Evolutionary conservation across 2,888 invertebrate genomes (phyloP).

Genomic region (Dione vanillae): DNA sequence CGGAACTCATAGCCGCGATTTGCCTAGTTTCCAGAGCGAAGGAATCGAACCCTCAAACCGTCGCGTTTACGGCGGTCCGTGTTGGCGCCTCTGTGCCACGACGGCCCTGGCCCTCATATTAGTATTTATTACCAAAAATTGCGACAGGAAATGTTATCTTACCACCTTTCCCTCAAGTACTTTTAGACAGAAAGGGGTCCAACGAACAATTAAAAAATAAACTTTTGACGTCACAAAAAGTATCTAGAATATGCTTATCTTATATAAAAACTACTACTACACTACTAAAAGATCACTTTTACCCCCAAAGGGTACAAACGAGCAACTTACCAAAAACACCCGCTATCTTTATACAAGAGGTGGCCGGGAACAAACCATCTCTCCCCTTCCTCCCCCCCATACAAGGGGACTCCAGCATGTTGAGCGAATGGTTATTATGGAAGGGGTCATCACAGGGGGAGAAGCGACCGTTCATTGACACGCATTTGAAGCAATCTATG

Average conservation of each 20-base stretch:
- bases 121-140: too few relatives aligned
- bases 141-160: too few relatives aligned
- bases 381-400: constrained; percentile 97
- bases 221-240: too few relatives aligned
- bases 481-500: constrained; percentile 99
- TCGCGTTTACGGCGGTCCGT: too few relatives aligned
- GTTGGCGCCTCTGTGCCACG: too few relatives aligned
- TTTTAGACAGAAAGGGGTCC: too few relatives aligned
- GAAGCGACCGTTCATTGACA: constrained; percentile 94
- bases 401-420: constrained; percentile 95
- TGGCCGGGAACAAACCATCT: constrained; percentile 97
- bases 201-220: too few relatives aligned
- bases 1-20: too few relatives aligned
- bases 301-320: background rate
- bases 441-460: constrained; percentile 97
- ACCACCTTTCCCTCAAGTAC: too few relatives aligned
- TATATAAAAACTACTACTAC: background rate
- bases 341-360: constrained; percentile 97
- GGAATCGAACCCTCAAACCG: too few relatives aligned
- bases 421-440: constrained; percentile 94
- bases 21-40: too few relatives aligned
- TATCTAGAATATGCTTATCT: too few relatives aligned
- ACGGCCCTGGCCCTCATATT: background rate
- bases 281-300: background rate
- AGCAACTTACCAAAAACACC: constrained; percentile 91